These are phyloP conservation scores for Chamaetylas fuelleborni DNA, from an alignment of 2,113 vertebrate species.

Conservation along the genomic window DNA sequence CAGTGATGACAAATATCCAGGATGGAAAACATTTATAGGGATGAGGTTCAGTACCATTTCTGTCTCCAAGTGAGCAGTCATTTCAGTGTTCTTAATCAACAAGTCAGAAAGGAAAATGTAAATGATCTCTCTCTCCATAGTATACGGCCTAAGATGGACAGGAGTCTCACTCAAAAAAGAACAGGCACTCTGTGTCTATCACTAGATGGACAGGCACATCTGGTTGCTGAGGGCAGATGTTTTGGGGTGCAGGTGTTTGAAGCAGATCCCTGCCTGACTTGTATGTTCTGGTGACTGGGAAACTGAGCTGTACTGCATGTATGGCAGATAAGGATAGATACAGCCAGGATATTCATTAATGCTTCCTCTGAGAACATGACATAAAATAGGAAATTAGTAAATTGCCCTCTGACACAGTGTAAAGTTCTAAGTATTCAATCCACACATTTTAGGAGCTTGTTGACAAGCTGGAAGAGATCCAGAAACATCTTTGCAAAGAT, in stretches of 20 bases:
- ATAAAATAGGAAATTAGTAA: neutral
- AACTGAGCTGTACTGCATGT: neutral
- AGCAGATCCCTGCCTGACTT: neutral
- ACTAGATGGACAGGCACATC: neutral
- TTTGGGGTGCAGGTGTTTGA: neutral
- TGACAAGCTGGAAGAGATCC: constrained; percentile 21
- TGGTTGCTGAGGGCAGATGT: neutral
- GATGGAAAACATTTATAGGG: neutral
- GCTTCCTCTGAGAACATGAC: neutral
- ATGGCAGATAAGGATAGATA: neutral
- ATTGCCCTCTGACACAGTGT: neutral
- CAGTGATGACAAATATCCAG: neutral
- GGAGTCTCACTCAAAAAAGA: neutral
- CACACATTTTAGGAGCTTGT: neutral
- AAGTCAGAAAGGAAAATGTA: neutral
- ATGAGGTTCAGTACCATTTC: neutral
- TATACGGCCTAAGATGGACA: neutral
- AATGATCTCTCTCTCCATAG: neutral
- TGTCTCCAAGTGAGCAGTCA: neutral
- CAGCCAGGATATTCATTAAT: neutral
- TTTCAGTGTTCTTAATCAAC: neutral
- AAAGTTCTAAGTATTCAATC: neutral
- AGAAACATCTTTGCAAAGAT: constrained; percentile 12
- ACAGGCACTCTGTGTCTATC: neutral
- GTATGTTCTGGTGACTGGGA: neutral